These are phyloP conservation scores for Reticulitermes speratus DNA, from an alignment of 1,140 invertebrate species.

Conservation along the genomic window DNA sequence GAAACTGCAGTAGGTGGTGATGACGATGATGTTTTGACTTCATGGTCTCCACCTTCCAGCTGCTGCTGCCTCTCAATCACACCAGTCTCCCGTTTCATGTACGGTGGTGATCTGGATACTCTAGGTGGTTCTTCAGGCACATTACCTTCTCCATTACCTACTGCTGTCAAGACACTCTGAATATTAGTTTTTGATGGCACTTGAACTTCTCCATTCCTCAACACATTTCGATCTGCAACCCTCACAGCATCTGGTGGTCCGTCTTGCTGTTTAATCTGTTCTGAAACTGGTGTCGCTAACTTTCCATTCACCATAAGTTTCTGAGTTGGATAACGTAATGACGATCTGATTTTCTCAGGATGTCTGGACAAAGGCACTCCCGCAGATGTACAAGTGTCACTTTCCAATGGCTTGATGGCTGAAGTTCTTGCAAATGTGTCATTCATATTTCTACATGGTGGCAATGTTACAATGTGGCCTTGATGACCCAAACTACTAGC, in stretches of 20 bases:
- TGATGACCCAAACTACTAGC: not conserved
- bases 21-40: not conserved
- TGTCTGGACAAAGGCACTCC: conserved; percentile 8
- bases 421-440: conserved; percentile 33
- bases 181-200: conserved; percentile 23
- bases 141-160: not conserved
- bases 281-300: conserved; percentile 39
- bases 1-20: not conserved
- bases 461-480: not conserved
- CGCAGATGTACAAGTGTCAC: not conserved
- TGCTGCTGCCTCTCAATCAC: not conserved
- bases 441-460: conserved; percentile 34
- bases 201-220: not conserved
- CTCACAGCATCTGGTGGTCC: not conserved
- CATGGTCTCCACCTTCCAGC: not conserved
- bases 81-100: not conserved
- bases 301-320: conserved; percentile 54
- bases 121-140: not conserved
- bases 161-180: conserved; percentile 8
- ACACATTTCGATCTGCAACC: not conserved
- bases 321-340: conserved; percentile 48
- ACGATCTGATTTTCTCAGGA: not conserved
- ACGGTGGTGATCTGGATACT: not conserved
- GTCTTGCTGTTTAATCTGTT: conserved; percentile 9
- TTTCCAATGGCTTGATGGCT: conserved; percentile 20